Evolutionary conservation across 2,113 vertebrate genomes (phyloP).

Genomic region (Amblyopsis rosae): DNA sequence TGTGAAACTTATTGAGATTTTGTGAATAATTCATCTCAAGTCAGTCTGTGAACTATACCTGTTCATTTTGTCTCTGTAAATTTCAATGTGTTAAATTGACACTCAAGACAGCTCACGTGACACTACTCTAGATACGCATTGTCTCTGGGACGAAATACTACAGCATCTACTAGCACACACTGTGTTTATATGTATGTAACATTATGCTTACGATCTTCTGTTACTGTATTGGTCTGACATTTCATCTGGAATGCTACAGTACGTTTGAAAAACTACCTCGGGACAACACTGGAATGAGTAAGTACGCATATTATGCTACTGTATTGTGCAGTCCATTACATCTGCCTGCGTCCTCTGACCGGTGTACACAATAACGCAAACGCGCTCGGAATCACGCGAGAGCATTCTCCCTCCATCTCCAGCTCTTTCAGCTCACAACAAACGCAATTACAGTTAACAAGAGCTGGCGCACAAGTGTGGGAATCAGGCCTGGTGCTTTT

Average conservation of each 20-base stretch:
- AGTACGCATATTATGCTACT: no score
- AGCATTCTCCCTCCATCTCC: slow-evolving; percentile 53
- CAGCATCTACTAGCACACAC: no score
- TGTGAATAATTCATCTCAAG: slow-evolving; percentile 96
- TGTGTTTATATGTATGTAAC: no score
- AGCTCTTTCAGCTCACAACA: slow-evolving; percentile 64
- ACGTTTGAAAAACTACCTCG: no score
- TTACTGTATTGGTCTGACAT: no score
- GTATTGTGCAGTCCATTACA: no score
- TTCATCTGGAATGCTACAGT: no score
- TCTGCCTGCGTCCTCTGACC: slow-evolving; percentile 7
- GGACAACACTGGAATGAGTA: no score
- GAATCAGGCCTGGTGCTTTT: slow-evolving; percentile 61
- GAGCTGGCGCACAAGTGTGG: slow-evolving; percentile 52
- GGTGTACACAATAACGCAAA: slow-evolving; percentile 25
- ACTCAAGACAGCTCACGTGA: no score
- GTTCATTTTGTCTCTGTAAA: slow-evolving; percentile 12
- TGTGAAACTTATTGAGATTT: slow-evolving; percentile 83
- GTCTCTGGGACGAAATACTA: not conserved
- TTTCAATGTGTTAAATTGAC: not conserved
- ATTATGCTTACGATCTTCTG: no score
- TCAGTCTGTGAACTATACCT: slow-evolving; percentile 48
- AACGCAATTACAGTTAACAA: slow-evolving; percentile 78
- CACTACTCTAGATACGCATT: not conserved
- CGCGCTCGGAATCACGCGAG: slow-evolving; percentile 21